Evolutionary conservation across 2,113 vertebrate genomes (phyloP).

Genomic region (Calonectris borealis): DNA sequence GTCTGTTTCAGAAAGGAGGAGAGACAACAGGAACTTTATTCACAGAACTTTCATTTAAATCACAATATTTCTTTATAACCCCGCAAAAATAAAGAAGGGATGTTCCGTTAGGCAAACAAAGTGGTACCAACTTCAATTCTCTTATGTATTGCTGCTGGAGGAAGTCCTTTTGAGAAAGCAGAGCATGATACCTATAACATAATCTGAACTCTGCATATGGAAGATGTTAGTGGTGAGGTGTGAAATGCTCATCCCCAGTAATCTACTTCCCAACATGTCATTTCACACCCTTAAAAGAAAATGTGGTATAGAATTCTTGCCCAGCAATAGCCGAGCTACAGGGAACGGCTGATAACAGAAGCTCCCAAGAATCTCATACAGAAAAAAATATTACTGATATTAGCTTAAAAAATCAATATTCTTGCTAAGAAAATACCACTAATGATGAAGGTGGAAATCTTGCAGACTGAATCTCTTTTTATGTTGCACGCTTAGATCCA

Average conservation of each 20-base stretch:
- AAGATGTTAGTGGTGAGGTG: not conserved
- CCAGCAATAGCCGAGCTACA: not conserved
- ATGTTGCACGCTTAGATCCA: not conserved
- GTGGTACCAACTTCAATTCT: not conserved
- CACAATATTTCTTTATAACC: not conserved
- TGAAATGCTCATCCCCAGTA: not conserved
- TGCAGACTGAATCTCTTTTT: not conserved
- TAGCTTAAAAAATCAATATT: not conserved
- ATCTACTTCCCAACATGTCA: not conserved
- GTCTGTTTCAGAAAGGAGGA: not conserved
- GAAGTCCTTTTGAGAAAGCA: not conserved
- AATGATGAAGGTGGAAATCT: not conserved
- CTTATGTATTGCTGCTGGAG: not conserved
- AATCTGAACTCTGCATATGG: not conserved
- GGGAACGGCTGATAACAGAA: not conserved
- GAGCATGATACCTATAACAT: not conserved
- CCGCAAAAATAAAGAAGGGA: not conserved
- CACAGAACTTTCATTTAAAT: not conserved
- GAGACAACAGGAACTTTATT: not conserved
- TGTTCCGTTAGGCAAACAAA: not conserved
- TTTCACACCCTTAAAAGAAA: not conserved
- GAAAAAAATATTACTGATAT: not conserved
- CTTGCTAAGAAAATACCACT: not conserved
- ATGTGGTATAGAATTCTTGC: not conserved
- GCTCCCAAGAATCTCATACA: not conserved